phyloP scores from a whole-genome alignment of 2,888 invertebrate genomes.

The Alviniconcha strummeri region DNA sequence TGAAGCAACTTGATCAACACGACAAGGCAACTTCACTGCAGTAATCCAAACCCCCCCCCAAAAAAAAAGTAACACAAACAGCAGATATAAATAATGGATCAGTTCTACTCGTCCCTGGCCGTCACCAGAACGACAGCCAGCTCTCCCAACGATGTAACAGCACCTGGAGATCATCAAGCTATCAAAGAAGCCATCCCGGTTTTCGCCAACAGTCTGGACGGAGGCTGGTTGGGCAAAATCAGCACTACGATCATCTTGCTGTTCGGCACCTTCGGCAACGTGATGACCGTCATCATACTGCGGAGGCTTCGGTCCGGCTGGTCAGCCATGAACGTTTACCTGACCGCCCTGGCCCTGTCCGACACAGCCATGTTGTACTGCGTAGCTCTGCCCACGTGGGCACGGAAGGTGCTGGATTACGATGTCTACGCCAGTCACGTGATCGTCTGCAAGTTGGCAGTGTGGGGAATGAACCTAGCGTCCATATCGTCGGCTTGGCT shows the following conservation, averaged over 20 bases:
- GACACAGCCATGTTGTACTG: slow-evolving; percentile 55
- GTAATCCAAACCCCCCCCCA: no score
- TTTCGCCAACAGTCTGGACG: no score
- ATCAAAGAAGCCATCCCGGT: not conserved
- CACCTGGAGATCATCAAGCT: not conserved
- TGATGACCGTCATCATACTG: slow-evolving; percentile 50
- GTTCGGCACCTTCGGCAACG: no score
- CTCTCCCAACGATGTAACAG: no score
- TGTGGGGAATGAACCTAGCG: not conserved
- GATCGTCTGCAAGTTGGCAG: not conserved
- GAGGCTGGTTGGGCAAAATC: no score
- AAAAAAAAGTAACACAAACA: no score
- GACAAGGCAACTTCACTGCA: no score
- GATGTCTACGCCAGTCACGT: not conserved
- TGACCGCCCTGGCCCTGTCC: slow-evolving; percentile 52
- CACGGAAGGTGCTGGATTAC: slow-evolving; percentile 42
- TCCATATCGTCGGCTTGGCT: slow-evolving; percentile 3
- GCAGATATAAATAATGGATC: no score
- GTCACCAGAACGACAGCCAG: no score
- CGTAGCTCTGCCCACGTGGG: slow-evolving; percentile 55
- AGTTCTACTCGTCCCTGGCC: no score
- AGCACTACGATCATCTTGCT: no score
- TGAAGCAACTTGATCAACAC: no score
- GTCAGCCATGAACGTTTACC: slow-evolving; percentile 53
- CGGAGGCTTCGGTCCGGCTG: slow-evolving; percentile 45